Percentiles rank a stretch among this genome's conserved stretches.
These are phyloP conservation scores for Philonicus albiceps DNA, from an alignment of 2,888 invertebrate species.

Conservation along the genomic window DNA sequence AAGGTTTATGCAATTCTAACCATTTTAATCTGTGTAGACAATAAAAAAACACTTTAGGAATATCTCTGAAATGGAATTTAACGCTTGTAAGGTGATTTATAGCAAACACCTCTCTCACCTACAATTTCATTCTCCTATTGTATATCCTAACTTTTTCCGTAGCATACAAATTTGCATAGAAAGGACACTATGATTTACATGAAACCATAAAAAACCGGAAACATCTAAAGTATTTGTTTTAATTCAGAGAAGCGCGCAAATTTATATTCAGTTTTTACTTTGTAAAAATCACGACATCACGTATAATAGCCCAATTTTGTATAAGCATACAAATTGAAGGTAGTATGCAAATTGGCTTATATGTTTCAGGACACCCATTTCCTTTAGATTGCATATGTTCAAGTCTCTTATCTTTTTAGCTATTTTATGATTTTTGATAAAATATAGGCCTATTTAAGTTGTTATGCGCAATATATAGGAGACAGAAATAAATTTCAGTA, in stretches of 20 bases:
- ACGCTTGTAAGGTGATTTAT: background rate
- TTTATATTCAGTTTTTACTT: background rate
- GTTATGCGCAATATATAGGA: too few species aligned
- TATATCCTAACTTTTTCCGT: background rate
- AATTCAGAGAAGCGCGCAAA: background rate
- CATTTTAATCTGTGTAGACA: background rate
- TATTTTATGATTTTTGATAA: too few species aligned
- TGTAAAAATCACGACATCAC: background rate
- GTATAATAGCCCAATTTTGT: background rate
- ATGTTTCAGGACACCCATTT: background rate
- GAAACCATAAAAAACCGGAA: background rate
- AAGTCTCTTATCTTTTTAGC: background rate
- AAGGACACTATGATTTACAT: background rate
- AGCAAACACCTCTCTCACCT: background rate
- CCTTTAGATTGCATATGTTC: background rate
- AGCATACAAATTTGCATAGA: background rate
- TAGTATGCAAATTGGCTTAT: background rate
- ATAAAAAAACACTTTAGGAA: background rate
- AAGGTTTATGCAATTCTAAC: background rate
- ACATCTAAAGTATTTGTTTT: background rate
- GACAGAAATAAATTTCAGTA: too few species aligned
- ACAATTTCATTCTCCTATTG: background rate
- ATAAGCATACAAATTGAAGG: background rate
- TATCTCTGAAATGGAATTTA: background rate
- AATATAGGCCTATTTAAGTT: too few species aligned